Evolutionary conservation across 2,888 invertebrate genomes (phyloP).

Genomic region (Rhagonycha lutea): DNA sequence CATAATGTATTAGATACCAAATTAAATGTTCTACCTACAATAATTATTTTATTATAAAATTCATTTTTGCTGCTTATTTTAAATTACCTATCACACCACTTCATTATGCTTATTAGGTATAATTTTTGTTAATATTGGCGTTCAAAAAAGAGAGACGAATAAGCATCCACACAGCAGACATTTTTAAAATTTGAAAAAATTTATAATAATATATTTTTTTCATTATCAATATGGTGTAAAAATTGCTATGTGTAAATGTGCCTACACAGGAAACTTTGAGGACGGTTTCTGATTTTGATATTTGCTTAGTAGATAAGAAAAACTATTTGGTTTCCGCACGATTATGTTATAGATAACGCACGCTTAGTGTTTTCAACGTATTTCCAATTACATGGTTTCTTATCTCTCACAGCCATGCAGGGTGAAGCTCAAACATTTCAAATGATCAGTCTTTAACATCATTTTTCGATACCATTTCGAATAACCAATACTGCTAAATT

Average conservation of each 20-base stretch:
- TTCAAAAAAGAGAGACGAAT: not conserved
- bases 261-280: not conserved
- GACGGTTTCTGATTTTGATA: constrained; percentile 8
- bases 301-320: constrained; percentile 23
- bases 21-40: too few species aligned
- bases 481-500: constrained; percentile 26
- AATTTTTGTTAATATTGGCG: too few species aligned
- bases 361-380: constrained; percentile 22
- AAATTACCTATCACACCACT: too few species aligned
- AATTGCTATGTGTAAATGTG: not conserved
- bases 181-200: not conserved
- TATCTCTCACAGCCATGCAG: constrained; percentile 21
- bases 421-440: constrained; percentile 13
- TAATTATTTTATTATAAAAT: too few species aligned
- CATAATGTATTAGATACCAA: too few species aligned
- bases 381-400: constrained; percentile 25
- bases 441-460: constrained; percentile 24
- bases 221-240: not conserved
- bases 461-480: constrained; percentile 32
- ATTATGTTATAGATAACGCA: constrained; percentile 27
- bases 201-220: not conserved
- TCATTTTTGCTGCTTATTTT: too few species aligned
- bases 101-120: too few species aligned
- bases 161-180: not conserved
- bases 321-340: constrained; percentile 28